Conservation (phyloP, 2,888 invertebrate species). For the Melanophora roralis region DNA sequence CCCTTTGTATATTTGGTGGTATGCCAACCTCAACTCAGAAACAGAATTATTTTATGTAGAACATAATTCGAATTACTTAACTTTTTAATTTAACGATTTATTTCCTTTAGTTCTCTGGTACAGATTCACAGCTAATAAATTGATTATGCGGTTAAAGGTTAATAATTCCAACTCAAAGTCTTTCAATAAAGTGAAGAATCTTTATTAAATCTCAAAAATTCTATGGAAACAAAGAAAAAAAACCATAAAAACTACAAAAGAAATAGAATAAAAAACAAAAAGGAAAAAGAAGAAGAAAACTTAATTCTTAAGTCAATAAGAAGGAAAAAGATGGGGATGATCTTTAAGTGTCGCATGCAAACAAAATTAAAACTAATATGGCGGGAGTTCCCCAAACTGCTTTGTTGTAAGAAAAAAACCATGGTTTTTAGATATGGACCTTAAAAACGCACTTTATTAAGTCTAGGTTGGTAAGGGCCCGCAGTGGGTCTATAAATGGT, state of each 20-base stretch:
- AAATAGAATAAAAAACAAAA: slow-evolving; percentile 11
- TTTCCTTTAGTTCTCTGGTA: slow-evolving; percentile 5
- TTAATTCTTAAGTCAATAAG: slow-evolving; percentile 11
- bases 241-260: slow-evolving; percentile 26
- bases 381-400: no score
- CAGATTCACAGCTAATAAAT: slow-evolving; percentile 69
- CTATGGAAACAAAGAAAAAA: slow-evolving; percentile 25
- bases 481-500: no score
- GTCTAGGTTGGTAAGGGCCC: no score
- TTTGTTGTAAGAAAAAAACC: no score
- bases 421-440: no score
- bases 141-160: slow-evolving; percentile 75
- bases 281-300: slow-evolving; percentile 1
- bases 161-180: slow-evolving; percentile 70
- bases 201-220: neutral
- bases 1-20: no score
- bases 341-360: slow-evolving; percentile 4
- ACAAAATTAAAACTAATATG: neutral
- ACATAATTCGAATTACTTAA: neutral
- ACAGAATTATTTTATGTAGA: no score
- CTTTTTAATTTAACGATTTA: neutral
- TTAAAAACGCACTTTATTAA: no score
- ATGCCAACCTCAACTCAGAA: no score
- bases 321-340: neutral
- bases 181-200: slow-evolving; percentile 63